A percentile compares a stretch with the other conserved stretches of the same genome.
Evolutionary conservation across 2,113 vertebrate genomes (phyloP).

Genomic region (Odontophorus gujanensis): DNA sequence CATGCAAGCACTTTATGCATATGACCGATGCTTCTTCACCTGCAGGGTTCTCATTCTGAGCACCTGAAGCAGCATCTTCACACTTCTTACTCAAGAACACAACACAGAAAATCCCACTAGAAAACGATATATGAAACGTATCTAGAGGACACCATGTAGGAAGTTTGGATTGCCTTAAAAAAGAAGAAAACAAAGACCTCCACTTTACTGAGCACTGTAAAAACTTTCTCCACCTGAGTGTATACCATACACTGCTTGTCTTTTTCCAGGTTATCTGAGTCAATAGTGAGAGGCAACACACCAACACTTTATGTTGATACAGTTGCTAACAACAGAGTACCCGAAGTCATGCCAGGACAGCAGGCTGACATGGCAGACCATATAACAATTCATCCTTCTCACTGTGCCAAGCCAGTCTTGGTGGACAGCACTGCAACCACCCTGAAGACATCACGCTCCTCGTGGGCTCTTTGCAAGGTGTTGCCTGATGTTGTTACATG

Average conservation of each 20-base stretch:
- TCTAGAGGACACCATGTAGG: neutral
- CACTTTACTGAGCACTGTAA: neutral
- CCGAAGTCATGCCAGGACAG: neutral
- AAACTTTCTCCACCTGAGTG: neutral
- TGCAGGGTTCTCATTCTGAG: neutral
- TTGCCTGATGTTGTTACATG: neutral
- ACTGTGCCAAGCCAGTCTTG: neutral
- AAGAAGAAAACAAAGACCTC: neutral
- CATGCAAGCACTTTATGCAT: neutral
- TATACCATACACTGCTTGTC: neutral
- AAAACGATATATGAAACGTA: neutral
- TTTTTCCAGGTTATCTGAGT: neutral
- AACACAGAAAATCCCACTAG: neutral
- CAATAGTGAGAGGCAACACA: fast-evolving
- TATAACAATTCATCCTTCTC: neutral
- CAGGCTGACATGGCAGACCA: neutral
- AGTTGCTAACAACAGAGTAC: neutral
- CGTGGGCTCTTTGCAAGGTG: neutral
- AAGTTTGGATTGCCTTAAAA: neutral
- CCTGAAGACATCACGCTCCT: neutral
- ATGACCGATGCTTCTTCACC: neutral
- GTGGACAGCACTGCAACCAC: neutral
- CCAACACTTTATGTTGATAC: neutral
- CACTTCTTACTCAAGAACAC: neutral
- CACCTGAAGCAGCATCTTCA: neutral